These are phyloP conservation scores for Hemithea aestivaria DNA, from an alignment of 2,888 invertebrate genomes.

Conservation along the genomic window DNA sequence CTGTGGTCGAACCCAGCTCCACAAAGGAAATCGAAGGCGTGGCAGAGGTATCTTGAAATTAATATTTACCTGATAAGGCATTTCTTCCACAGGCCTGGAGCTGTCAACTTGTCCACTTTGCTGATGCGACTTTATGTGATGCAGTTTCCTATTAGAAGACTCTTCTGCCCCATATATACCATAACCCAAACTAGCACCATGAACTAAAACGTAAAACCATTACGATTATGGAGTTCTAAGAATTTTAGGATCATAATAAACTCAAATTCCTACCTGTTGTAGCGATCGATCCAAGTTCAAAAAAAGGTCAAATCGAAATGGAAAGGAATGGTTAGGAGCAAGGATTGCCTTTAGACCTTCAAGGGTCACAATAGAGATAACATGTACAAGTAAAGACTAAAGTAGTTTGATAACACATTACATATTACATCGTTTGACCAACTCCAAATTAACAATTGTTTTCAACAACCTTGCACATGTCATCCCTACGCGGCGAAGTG, in stretches of 20 bases:
- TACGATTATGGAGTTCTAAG: conserved; percentile 2
- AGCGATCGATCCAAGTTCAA: neutral
- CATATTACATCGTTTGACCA: conserved; percentile 5
- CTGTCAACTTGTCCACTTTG: conserved; percentile 65
- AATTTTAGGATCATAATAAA: no score
- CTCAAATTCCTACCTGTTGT: neutral
- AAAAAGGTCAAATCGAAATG: conserved; percentile 18
- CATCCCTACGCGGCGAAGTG: conserved; percentile 77
- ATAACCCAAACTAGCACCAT: conserved; percentile 78
- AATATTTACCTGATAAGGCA: conserved; percentile 82
- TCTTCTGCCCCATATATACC: conserved; percentile 78
- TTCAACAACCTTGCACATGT: conserved; percentile 62
- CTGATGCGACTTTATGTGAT: conserved; percentile 71
- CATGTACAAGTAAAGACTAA: conserved; percentile 56
- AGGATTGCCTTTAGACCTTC: conserved; percentile 60
- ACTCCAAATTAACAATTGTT: conserved; percentile 17
- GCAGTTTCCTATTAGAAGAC: conserved; percentile 61
- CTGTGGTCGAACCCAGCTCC: no score
- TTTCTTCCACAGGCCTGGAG: conserved; percentile 71
- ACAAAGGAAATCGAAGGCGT: no score
- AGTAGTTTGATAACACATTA: neutral
- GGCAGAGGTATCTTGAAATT: no score
- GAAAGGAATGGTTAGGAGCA: conserved; percentile 46
- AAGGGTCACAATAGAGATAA: conserved; percentile 56
- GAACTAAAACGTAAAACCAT: conserved; percentile 60